phyloP scores from a whole-genome alignment of 2,797 vertebrate species.

The Gobionotothen gibberifrons region DNA sequence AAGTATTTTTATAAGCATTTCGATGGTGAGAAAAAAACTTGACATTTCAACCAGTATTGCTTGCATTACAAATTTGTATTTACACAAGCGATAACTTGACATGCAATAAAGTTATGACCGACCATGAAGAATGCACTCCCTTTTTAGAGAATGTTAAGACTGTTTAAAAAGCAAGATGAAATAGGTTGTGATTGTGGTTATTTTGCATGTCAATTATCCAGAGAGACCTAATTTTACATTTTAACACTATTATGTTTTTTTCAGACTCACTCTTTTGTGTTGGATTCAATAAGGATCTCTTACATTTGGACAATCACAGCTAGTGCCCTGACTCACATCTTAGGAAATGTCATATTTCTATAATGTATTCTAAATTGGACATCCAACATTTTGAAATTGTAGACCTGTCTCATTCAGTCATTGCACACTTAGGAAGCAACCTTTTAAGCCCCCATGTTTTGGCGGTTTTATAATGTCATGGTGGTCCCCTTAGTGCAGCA shows the following conservation, averaged over 20 bases:
- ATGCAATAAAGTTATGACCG: no score
- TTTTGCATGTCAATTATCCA: no score
- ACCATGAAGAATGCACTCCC: no score
- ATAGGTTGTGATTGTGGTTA: no score
- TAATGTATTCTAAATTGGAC: background rate
- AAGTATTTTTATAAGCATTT: no score
- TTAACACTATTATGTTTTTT: background rate
- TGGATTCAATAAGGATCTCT: background rate
- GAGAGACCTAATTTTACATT: no score
- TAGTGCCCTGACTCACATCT: background rate
- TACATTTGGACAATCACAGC: background rate
- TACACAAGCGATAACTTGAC: no score
- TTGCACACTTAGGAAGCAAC: background rate
- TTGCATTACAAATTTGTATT: no score
- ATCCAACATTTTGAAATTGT: conserved; percentile 3
- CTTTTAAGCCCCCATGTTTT: conserved; percentile 10
- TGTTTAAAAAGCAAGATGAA: no score
- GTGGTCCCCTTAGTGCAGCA: background rate
- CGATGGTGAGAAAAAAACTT: no score
- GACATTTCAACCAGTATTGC: no score
- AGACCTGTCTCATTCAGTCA: conserved; percentile 8
- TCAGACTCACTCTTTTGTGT: background rate
- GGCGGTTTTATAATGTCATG: conserved; percentile 20
- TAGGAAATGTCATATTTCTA: background rate
- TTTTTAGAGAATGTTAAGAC: no score